Evolutionary conservation across 2,797 vertebrate species (phyloP).

Genomic region (Falco peregrinus): DNA sequence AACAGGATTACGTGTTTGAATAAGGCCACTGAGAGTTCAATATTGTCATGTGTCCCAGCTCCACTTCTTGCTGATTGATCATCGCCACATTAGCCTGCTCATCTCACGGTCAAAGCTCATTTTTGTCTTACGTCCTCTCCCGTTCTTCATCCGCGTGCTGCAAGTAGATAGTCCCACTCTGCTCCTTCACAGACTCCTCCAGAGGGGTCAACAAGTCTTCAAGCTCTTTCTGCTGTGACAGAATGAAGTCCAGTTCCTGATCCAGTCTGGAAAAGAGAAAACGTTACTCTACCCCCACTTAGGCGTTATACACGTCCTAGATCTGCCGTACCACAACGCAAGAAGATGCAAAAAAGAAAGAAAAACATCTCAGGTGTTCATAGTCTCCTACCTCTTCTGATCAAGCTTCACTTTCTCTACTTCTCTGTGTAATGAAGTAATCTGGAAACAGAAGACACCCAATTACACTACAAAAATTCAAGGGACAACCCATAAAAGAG

Average conservation of each 20-base stretch:
- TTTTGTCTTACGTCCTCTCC: conserved; percentile 83
- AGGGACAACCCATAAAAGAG: background rate
- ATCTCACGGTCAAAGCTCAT: background rate
- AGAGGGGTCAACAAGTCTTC: conserved; percentile 91
- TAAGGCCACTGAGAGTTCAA: background rate
- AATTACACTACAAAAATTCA: accelerated
- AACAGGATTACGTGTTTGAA: background rate
- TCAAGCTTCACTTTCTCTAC: conserved; percentile 98
- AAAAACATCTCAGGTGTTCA: background rate
- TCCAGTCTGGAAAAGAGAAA: conserved; percentile 79
- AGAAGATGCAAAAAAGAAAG: background rate
- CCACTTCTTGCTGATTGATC: background rate
- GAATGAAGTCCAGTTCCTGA: conserved; percentile 96
- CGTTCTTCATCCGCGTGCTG: conserved; percentile 97
- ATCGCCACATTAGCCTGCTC: background rate
- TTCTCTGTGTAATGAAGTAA: conserved; percentile 92
- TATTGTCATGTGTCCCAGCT: background rate
- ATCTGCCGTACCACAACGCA: background rate
- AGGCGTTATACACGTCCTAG: accelerated
- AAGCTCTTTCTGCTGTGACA: conserved; percentile 97
- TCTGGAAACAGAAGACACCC: conserved; percentile 68
- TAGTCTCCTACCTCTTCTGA: conserved; percentile 81
- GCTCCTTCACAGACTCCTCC: conserved; percentile 95
- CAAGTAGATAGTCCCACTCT: conserved; percentile 94
- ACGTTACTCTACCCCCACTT: background rate